Conservation (phyloP, 1,140 invertebrate species). For the Panulirus ornatus region DNA sequence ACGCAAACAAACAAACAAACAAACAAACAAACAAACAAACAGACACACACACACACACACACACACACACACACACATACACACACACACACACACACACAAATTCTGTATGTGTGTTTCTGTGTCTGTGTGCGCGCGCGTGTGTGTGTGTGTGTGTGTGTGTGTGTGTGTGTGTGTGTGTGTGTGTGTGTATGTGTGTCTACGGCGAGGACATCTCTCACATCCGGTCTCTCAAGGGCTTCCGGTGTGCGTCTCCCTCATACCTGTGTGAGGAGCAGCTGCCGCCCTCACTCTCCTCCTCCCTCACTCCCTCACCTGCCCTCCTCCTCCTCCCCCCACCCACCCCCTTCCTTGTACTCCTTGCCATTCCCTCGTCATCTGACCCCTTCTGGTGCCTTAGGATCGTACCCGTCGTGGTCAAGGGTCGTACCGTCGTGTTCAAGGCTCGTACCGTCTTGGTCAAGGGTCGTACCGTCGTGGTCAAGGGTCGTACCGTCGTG, state of each 20-base stretch:
- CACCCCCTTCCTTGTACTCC: too few relatives aligned
- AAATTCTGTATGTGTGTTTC: too few relatives aligned
- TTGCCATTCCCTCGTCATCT: too few relatives aligned
- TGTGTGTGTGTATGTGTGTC: neutral
- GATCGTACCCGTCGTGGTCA: too few relatives aligned
- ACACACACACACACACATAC: neutral
- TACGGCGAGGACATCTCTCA: neutral
- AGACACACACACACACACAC: conserved; percentile 5
- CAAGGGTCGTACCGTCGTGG: too few relatives aligned
- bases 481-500: too few relatives aligned
- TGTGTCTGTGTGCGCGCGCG: neutral
- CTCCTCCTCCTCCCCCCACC: neutral
- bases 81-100: neutral
- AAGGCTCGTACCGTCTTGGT: too few relatives aligned
- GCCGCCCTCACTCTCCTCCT: neutral
- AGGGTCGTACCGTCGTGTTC: too few relatives aligned
- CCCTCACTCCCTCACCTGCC: neutral
- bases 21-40: too few relatives aligned
- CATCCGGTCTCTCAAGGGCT: neutral
- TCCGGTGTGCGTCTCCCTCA: neutral
- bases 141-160: conserved; percentile 33
- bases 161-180: conserved; percentile 28
- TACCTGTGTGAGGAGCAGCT: too few relatives aligned
- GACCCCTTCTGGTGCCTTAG: too few relatives aligned
- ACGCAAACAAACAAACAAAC: too few relatives aligned